Base-by-base conservation (phyloP, 1,140 invertebrate species). In the Globodera rostochiensis region DNA sequence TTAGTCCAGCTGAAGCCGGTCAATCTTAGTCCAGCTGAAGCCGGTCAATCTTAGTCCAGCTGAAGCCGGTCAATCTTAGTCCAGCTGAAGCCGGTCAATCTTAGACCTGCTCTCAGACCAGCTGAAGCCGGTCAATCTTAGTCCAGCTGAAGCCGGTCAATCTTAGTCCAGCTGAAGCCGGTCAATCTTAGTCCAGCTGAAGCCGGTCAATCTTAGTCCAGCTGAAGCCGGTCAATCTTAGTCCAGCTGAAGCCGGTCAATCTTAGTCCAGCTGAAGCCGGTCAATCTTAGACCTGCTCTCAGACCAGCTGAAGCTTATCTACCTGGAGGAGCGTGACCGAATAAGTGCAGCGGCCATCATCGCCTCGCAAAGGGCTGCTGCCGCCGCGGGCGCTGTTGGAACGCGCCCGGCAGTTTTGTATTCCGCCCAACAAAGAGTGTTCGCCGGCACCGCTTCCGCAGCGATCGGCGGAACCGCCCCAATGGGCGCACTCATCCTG, bases 271-370 rank as follows among this genome's bases (percentile, higher is more conserved):
- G 64, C 75, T 9, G 45, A 66, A 46, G 50, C 25, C 15, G 70
- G 11, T 49, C 47, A 77, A 70, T 71, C 64, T 36, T 64, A 81
- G 80, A 81, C 70, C 66, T 73, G 19, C 83, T 88, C 86, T 87
- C 87, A 87, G 87, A 88, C 53, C 87, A 88, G 82, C 75, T 88
- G 19, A 89, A 88, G 57, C 53, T 88, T 4, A 88, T 88, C 57
- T 88, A 88, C 80, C 25, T 87, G 76, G 86, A 87, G 66, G 86
- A 87, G 77, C 83, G 86, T 25, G 85, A 88, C 9, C 77, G 86
- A 6, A 79, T 87, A 36, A 73, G 67, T n/a, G 25, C 76, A 7
- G 69, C 74, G 3, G 74, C 77, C 21, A n/a, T 47, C 11, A 19
- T 47, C 19, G 49, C 67, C 21, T 49, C 81, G 13, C 80, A 81